Evolutionary conservation across 2,888 invertebrate genomes (phyloP).

Genomic region (Allolobophora icterica): DNA sequence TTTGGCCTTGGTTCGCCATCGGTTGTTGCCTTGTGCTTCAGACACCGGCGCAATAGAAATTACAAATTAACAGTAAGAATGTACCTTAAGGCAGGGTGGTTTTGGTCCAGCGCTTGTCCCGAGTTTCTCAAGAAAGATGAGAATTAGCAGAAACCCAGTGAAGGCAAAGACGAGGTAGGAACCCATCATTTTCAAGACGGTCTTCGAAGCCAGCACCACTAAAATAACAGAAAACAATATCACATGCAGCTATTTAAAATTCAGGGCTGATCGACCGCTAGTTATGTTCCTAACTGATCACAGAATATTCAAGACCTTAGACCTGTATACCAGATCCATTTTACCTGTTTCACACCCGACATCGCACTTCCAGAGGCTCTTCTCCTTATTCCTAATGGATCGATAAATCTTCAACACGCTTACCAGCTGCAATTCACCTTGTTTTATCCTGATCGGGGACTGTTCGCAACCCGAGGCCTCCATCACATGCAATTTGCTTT

Average conservation of each 20-base stretch:
- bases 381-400: too few species aligned
- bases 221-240: constrained; percentile 33
- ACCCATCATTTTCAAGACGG: constrained; percentile 59
- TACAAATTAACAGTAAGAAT: too few species aligned
- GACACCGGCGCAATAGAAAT: too few species aligned
- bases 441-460: too few species aligned
- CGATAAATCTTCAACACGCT: too few species aligned
- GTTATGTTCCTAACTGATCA: background rate
- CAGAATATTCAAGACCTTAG: background rate
- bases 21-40: too few species aligned
- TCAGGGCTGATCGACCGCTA: background rate
- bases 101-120: constrained; percentile 59
- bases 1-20: too few species aligned
- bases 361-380: background rate
- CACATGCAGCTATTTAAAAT: background rate
- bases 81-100: constrained; percentile 32
- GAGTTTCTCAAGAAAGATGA: constrained; percentile 60
- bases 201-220: constrained; percentile 43
- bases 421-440: too few species aligned
- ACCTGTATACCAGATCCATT: background rate
- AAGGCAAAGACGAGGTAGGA: constrained; percentile 60
- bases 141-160: constrained; percentile 59
- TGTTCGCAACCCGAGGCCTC: background rate
- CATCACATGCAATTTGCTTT: background rate
- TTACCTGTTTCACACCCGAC: background rate